These are phyloP conservation scores for Polypedilum pembai DNA, from an alignment of 1,140 invertebrate species.

Conservation along the genomic window DNA sequence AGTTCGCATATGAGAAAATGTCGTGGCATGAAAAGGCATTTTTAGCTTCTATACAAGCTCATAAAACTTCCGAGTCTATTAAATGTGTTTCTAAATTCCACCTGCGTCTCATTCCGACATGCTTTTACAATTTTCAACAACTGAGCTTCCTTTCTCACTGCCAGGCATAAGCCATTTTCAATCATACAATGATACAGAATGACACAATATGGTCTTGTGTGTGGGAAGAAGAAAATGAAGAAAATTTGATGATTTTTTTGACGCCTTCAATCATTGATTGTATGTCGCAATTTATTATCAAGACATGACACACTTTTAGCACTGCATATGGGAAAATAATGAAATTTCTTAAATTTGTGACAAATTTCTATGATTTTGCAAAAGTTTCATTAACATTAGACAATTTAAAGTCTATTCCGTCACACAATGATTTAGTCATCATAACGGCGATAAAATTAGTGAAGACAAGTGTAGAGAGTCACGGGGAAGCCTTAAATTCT, in stretches of 20 bases:
- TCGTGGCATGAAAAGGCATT: background rate
- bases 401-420: too few relatives aligned
- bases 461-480: too few relatives aligned
- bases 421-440: too few relatives aligned
- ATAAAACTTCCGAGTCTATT: conserved; percentile 8
- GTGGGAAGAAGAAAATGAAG: background rate
- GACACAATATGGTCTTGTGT: background rate
- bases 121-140: background rate
- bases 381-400: too few relatives aligned
- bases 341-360: background rate
- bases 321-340: background rate
- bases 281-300: background rate
- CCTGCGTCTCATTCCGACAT: background rate
- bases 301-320: background rate
- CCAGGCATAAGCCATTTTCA: background rate
- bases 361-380: too few relatives aligned
- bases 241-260: conserved; percentile 4
- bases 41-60: background rate
- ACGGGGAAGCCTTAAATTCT: too few relatives aligned
- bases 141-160: background rate
- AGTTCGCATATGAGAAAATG: background rate
- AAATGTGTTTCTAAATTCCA: background rate
- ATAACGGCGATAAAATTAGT: too few relatives aligned
- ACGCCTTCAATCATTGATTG: conserved; percentile 3
- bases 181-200: background rate